These are phyloP conservation scores for Cyanoliseus patagonus DNA, from an alignment of 2,113 vertebrate species.

Conservation along the genomic window DNA sequence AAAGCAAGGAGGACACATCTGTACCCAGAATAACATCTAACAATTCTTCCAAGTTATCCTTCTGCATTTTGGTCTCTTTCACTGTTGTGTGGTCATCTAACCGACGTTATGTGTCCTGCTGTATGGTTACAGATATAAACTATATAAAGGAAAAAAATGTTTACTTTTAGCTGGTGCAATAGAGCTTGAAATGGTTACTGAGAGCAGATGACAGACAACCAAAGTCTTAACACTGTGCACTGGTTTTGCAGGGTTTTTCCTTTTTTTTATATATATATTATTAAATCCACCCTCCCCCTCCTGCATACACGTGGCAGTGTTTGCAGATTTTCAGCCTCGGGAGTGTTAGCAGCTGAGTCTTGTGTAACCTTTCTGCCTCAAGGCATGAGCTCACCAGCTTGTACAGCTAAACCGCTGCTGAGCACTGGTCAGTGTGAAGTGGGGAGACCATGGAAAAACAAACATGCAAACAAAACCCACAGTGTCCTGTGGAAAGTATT, in stretches of 20 bases:
- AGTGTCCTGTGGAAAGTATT: neutral
- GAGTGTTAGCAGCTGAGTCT: constrained; percentile 12
- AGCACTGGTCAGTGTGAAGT: neutral
- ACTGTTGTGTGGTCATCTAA: neutral
- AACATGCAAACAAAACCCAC: neutral
- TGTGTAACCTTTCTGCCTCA: neutral
- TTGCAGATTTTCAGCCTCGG: constrained; percentile 12
- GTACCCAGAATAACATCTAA: constrained; percentile 16
- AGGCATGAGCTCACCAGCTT: neutral
- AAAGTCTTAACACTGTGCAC: neutral
- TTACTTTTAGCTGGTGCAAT: neutral
- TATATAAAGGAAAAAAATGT: neutral
- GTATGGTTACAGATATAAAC: neutral
- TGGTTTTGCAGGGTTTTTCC: neutral
- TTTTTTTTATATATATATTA: neutral
- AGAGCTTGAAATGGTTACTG: neutral
- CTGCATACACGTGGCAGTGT: constrained; percentile 14
- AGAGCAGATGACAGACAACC: neutral
- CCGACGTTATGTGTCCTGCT: constrained; percentile 29
- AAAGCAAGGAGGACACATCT: constrained; percentile 10
- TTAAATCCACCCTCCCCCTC: neutral
- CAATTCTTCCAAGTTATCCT: constrained; percentile 15
- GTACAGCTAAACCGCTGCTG: neutral
- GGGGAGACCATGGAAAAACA: neutral
- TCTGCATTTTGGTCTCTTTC: constrained; percentile 13